Evolutionary conservation across 2,113 vertebrate genomes (phyloP), one percentile per base, ranked within the genome.

Genomic region (Silurus glanis): DNA sequence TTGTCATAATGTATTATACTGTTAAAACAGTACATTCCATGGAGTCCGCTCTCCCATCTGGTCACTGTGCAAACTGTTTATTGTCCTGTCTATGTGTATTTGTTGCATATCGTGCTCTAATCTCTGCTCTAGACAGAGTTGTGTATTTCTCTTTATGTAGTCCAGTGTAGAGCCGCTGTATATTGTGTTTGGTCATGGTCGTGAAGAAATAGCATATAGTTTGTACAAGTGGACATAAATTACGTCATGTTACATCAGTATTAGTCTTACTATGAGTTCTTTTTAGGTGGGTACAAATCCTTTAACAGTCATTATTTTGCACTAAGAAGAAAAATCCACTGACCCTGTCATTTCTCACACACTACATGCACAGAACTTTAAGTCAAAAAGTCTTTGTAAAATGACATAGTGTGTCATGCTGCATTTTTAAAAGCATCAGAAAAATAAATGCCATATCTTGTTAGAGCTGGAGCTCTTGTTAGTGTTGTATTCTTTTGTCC

Each of bases 241-340:
- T 94, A 92, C 94, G 91, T 93, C 92, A 93, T 88, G 92, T 95
- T 94, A 90, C 92, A 90, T 94, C 94, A 94, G 90, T 28, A 83
- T 86, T 88, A 82, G 89, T 88, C 86, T 87, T 84, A 45, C 90
- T 89, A 88, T 90, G 2, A 1, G 61, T 84, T 85, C 59, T 75
- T 76, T 37, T 37, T 37, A 2, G 37, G 37, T 37, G 37, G 37
- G 37, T 71, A 64, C 86, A 87, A 89, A 88, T 86, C 75, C 84
- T 86, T 83, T 89, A 83, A 88, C 66, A 9, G n/a, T 8, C 5
- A 67, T 69, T 69, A 37, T 72, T 47, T 72, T 47, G 7, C 69
- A 51, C 49, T 75, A 21, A n/a, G 51, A 75, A 23, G 6, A 6
- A 75, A n/a, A 69, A 74, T 37, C 56, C 45, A 69, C 85, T 89